phyloP scores from a whole-genome alignment of 30 jellyfish, hydroid and myxozoan genomes.

The Haliclystus octoradiatus region DNA sequence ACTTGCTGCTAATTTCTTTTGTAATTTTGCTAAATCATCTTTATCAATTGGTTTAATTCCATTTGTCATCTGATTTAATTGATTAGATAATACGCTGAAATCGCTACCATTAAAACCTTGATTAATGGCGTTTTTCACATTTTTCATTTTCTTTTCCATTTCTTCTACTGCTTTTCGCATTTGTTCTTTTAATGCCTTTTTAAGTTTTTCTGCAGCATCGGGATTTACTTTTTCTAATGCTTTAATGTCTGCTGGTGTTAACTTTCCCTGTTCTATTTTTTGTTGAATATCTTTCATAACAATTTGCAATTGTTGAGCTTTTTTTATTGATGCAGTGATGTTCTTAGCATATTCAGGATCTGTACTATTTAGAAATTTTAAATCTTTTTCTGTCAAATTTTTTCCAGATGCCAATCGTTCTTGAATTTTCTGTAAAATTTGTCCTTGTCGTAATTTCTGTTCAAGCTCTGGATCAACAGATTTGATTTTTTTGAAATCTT shows the following conservation, averaged over 20 bases:
- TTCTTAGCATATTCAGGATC: constrained; percentile 52
- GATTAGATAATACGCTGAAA: constrained; percentile 28
- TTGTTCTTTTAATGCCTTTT: constrained; percentile 76
- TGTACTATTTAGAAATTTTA: constrained; percentile 16
- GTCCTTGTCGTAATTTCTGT: constrained; percentile 25
- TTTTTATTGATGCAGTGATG: constrained; percentile 7
- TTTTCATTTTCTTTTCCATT: constrained; percentile 59
- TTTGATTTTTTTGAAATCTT: constrained; percentile 43
- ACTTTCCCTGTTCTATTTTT: constrained; percentile 37
- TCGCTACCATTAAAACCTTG: constrained; percentile 30
- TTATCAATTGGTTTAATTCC: constrained; percentile 32
- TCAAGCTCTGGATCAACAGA: constrained; percentile 51
- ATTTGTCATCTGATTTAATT: constrained; percentile 32
- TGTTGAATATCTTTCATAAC: constrained; percentile 15
- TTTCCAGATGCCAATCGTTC: constrained; percentile 30
- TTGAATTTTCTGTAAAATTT: constrained; percentile 18
- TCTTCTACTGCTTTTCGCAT: constrained; percentile 44
- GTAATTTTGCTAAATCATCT: constrained; percentile 27
- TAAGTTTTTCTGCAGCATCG: constrained; percentile 47
- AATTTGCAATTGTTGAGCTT: constrained; percentile 7
- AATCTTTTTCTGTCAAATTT: constrained; percentile 40
- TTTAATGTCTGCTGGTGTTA: constrained; percentile 36
- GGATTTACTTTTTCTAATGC: constrained; percentile 54
- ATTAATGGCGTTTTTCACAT: constrained; percentile 45
- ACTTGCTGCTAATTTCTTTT: constrained; percentile 29